phyloP scores from a whole-genome alignment of 2,113 vertebrate species.

The Aptenodytes forsteri region DNA sequence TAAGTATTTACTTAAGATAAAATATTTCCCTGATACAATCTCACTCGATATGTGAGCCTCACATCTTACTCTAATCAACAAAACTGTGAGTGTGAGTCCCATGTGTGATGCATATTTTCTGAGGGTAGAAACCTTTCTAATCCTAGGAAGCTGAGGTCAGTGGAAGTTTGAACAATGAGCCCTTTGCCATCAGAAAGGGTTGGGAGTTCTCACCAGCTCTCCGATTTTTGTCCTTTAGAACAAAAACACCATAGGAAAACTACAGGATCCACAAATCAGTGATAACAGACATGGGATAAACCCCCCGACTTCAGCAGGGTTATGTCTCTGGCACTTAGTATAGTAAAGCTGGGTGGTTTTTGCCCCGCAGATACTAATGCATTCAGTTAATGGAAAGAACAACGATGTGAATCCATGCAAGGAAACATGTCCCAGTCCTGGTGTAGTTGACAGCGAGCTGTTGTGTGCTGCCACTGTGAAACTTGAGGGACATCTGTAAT shows the following conservation, averaged over 20 bases:
- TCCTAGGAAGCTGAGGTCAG: slow-evolving; percentile 2
- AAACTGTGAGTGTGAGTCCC: not conserved
- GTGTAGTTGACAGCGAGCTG: not conserved
- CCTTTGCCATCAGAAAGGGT: not conserved
- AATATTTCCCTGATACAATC: slow-evolving; percentile 22
- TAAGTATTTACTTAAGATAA: slow-evolving; percentile 35
- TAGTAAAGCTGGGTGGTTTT: not conserved
- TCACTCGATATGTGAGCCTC: not conserved
- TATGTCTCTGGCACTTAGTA: not conserved
- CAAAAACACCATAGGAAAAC: not conserved
- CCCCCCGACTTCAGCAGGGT: not conserved
- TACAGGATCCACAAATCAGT: not conserved
- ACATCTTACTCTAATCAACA: not conserved
- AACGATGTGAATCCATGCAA: not conserved
- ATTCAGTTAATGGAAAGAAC: not conserved
- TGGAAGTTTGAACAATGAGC: not conserved
- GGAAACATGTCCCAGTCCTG: not conserved
- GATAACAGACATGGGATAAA: not conserved
- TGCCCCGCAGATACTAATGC: not conserved
- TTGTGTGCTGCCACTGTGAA: not conserved
- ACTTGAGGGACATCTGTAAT: not conserved
- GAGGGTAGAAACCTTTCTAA: not conserved
- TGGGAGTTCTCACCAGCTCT: not conserved
- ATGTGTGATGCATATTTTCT: not conserved
- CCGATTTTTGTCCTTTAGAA: not conserved